Percentiles rank a stretch among this genome's conserved stretches.
These are phyloP conservation scores for Globodera ellingtonae DNA, from an alignment of 1,140 invertebrate species.

Conservation along the genomic window DNA sequence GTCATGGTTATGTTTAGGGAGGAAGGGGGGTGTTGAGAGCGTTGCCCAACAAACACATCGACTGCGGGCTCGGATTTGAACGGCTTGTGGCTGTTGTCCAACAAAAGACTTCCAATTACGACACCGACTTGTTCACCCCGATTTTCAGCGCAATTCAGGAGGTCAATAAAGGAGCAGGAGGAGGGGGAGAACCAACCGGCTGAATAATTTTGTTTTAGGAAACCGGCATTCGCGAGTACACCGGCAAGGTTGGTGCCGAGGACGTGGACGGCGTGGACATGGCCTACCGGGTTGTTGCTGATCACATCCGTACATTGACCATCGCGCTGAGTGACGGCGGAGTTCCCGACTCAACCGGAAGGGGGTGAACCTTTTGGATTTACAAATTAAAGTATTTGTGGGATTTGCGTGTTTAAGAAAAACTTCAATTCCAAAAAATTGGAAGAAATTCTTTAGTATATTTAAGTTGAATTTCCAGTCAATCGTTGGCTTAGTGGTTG, in stretches of 20 bases:
- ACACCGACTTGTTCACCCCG: constrained; percentile 93
- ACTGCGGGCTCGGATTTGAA: constrained; percentile 97
- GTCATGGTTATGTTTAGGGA: constrained; percentile 67
- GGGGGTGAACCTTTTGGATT: constrained; percentile 7
- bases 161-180: constrained; percentile 61
- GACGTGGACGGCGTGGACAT: constrained; percentile 94
- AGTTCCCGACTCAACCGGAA: constrained; percentile 4
- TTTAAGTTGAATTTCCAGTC: too few relatives aligned
- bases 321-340: constrained; percentile 90
- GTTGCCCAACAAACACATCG: constrained; percentile 94
- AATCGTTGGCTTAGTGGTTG: too few relatives aligned
- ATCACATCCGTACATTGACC: constrained; percentile 94
- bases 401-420: not conserved
- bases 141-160: constrained; percentile 92
- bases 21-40: constrained; percentile 73
- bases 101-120: constrained; percentile 94
- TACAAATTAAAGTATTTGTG: not conserved
- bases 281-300: constrained; percentile 96
- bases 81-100: constrained; percentile 97
- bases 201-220: constrained; percentile 63
- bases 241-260: constrained; percentile 84
- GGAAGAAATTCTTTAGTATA: too few relatives aligned
- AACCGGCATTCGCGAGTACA: constrained; percentile 80
- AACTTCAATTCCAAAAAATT: too few relatives aligned
- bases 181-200: too few relatives aligned